phyloP scores from a whole-genome alignment of 2,888 invertebrate species.

The Nemotelus pantherinus region DNA sequence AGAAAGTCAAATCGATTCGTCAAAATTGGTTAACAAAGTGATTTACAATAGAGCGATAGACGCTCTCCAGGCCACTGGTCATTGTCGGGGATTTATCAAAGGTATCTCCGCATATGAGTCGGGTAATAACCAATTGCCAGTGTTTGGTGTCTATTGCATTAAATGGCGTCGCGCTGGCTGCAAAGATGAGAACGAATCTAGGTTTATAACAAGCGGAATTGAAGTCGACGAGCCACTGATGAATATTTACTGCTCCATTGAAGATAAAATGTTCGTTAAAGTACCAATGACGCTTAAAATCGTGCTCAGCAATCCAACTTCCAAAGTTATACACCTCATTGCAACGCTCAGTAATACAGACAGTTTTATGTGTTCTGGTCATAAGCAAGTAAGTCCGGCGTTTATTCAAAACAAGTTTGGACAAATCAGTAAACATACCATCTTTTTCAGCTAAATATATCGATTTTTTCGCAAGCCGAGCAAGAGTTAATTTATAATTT shows the following conservation, averaged over 20 bases:
- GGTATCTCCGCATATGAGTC: constrained; percentile 54
- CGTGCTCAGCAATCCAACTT: constrained; percentile 62
- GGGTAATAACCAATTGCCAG: constrained; percentile 44
- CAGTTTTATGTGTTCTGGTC: constrained; percentile 95
- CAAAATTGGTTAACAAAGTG: constrained; percentile 43
- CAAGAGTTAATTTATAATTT: constrained; percentile 63
- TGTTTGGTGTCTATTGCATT: constrained; percentile 63
- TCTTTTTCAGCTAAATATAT: constrained; percentile 60
- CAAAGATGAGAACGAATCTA: constrained; percentile 64
- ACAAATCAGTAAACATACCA: constrained; percentile 2
- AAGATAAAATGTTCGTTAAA: constrained; percentile 65
- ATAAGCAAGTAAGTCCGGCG: constrained; percentile 76
- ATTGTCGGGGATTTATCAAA: constrained; percentile 62
- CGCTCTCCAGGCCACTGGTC: constrained; percentile 62
- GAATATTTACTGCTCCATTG: constrained; percentile 64
- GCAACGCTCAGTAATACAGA: constrained; percentile 68
- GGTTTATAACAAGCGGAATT: constrained; percentile 61
- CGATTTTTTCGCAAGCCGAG: constrained; percentile 62
- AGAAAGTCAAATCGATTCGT: constrained; percentile 47
- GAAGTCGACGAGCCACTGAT: constrained; percentile 62
- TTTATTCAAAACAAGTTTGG: background rate
- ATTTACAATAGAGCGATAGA: constrained; percentile 58
- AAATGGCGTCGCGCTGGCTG: constrained; percentile 61
- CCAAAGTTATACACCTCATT: constrained; percentile 62
- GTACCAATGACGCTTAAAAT: constrained; percentile 64